Evolutionary conservation across 2,113 vertebrate species (phyloP), one percentile per base, ranked within the genome.

Genomic region (Galbula dea): DNA sequence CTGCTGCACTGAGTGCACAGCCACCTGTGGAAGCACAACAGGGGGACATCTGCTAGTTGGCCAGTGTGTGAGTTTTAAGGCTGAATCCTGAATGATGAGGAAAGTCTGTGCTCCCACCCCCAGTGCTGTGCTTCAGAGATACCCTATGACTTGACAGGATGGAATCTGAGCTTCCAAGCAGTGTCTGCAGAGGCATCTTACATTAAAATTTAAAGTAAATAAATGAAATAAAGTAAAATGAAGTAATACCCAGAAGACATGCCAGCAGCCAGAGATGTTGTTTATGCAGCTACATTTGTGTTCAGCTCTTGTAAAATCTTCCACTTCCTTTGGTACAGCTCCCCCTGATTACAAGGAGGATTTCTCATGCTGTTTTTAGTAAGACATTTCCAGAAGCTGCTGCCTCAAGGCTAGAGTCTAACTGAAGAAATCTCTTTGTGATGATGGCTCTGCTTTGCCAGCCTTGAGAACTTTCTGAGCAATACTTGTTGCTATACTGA

Each of bases 321-420:
- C 48, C 54, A 36, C 85, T 95, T 94, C 88, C 67, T 76, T 66
- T 83, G 37, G 43, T 89, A 58, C 41, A 90, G 23, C 46, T 89
- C 13, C 59, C 43, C 27, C 76, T 86, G 63, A 91, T 91, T 76
- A 69, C 4, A 11, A 69, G 54, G 73, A 76, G 65, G 90, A 59
- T 83, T 96, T 94, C 48, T 87, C n/a, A 36, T 87, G 84, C 71
- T 51, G 18, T 89, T 92, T 96, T 94, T 92, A 87, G 54, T 78
- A 77, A 59, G 87, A 80, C 23, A 26, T 87, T 92, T 92, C 72
- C 83, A 82, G 69, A 84, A 92, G 57, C 57, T 85, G 41, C 84
- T 79, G n/a, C 87, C 89, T 94, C 74, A 77, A 73, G 87, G 89
- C 78, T 87, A 80, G 43, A 83, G 73, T 81, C 63, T 57, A 90